These are phyloP conservation scores for Pomatostomus ruficeps DNA, from an alignment of 2,113 vertebrate genomes.

Conservation along the genomic window DNA sequence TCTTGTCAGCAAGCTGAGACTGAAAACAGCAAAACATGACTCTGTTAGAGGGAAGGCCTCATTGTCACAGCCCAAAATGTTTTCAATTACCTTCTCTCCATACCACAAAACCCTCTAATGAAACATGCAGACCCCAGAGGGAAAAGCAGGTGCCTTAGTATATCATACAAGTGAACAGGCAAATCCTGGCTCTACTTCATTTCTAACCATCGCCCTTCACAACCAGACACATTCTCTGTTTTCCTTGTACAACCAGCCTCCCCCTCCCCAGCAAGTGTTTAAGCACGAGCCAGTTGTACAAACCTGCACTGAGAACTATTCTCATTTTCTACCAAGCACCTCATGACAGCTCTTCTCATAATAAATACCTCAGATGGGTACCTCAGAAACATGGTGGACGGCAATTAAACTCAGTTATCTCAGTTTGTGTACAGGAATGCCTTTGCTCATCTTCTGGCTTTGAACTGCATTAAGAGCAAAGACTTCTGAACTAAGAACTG, in stretches of 20 bases:
- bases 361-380: background rate
- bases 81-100: background rate
- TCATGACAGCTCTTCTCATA: background rate
- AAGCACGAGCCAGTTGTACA: background rate
- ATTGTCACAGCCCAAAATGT: background rate
- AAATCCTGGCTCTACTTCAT: background rate
- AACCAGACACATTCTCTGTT: background rate
- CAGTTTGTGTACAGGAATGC: background rate
- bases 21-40: background rate
- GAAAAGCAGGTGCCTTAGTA: background rate
- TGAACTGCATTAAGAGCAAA: background rate
- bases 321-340: background rate
- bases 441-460: background rate
- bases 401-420: background rate
- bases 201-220: background rate
- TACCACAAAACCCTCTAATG: background rate
- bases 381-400: background rate
- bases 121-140: background rate
- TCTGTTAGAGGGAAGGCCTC: background rate
- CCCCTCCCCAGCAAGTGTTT: background rate
- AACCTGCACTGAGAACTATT: background rate
- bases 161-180: background rate
- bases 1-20: conserved; percentile 24
- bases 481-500: background rate
- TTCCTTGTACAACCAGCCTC: background rate